Conservation (phyloP, 1,140 invertebrate species). For the Nasonia giraulti region DNA sequence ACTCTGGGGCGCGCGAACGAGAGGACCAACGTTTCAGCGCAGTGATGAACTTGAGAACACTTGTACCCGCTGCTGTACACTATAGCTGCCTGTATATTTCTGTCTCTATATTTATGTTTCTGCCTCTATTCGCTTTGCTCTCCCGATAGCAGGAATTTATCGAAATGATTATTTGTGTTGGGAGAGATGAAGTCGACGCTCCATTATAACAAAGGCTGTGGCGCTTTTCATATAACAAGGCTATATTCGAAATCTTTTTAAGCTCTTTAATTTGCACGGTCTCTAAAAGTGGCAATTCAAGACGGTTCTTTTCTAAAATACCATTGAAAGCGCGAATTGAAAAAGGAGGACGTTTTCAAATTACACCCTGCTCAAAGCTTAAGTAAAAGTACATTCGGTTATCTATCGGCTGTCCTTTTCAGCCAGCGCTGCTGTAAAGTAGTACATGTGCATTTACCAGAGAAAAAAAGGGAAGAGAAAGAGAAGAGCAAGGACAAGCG, state of each 20-base stretch:
- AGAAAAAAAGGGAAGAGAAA: constrained; percentile 28
- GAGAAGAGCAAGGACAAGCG: constrained; percentile 48
- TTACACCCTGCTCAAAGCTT: background rate
- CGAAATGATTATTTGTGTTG: constrained; percentile 26
- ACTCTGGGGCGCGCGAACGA: background rate
- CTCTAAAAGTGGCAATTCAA: too few relatives aligned
- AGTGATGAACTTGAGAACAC: constrained; percentile 41
- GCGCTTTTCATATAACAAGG: too few relatives aligned
- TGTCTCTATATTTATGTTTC: too few relatives aligned
- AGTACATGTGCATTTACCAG: background rate
- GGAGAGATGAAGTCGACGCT: too few relatives aligned
- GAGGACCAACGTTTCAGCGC: constrained; percentile 45
- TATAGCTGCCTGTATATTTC: too few relatives aligned
- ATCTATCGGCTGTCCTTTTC: background rate
- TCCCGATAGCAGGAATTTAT: background rate
- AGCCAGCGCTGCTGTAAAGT: background rate
- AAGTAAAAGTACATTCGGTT: background rate
- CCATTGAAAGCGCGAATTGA: too few relatives aligned
- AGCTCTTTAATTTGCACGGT: too few relatives aligned
- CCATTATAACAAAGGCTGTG: too few relatives aligned
- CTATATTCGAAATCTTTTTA: too few relatives aligned
- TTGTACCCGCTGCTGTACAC: too few relatives aligned
- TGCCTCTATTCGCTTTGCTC: background rate
- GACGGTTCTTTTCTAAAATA: too few relatives aligned
- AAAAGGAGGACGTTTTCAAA: too few relatives aligned